phyloP scores from a whole-genome alignment of 2,888 invertebrate species.

The Cataglyphis rosenhaueri region DNA sequence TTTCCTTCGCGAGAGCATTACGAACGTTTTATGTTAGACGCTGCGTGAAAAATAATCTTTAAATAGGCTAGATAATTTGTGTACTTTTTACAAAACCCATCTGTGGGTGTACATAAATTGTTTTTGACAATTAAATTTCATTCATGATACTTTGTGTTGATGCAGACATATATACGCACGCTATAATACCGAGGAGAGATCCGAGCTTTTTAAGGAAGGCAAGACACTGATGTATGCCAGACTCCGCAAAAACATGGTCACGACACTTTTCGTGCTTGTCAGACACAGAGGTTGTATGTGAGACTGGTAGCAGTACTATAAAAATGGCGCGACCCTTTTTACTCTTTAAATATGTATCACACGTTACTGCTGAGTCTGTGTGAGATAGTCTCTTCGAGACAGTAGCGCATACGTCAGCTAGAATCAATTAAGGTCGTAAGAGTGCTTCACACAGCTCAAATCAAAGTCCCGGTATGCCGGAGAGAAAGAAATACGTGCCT shows the following conservation, averaged over 20 bases:
- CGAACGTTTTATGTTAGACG: not conserved
- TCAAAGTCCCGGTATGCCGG: conserved; percentile 43
- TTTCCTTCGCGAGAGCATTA: not conserved
- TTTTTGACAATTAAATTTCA: conserved; percentile 60
- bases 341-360: conserved; percentile 54
- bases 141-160: conserved; percentile 45
- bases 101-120: not conserved
- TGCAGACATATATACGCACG: not conserved
- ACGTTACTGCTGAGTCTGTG: conserved; percentile 44
- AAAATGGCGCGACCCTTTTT: conserved; percentile 47
- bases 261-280: conserved; percentile 64
- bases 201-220: conserved; percentile 43
- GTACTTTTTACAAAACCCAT: not conserved
- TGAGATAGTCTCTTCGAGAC: conserved; percentile 31
- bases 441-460: conserved; percentile 47
- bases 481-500: conserved; percentile 52
- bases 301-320: conserved; percentile 29
- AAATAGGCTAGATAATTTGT: not conserved
- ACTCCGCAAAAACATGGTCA: conserved; percentile 54
- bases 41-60: conserved; percentile 13
- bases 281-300: conserved; percentile 50
- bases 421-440: conserved; percentile 54
- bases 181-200: not conserved
- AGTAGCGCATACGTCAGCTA: conserved; percentile 53
- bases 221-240: conserved; percentile 55